Percentiles rank a stretch among this genome's conserved stretches.
Conservation (phyloP, 2,113 vertebrate species). For the Xiphophorus hellerii region DNA sequence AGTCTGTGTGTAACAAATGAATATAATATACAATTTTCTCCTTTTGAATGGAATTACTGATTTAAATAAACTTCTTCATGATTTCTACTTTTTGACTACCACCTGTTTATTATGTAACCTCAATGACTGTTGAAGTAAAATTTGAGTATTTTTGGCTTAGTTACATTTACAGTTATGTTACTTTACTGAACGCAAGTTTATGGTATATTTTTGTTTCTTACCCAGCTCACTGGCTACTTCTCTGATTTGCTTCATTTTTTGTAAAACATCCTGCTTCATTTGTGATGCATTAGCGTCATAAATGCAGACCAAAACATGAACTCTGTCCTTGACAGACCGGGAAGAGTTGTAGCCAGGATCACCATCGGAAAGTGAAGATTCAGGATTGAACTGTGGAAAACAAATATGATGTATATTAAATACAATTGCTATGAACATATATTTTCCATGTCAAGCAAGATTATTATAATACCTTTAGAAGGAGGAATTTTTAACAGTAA, state of each 20-base stretch:
- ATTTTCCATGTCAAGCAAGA: neutral
- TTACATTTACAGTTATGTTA: too few relatives aligned
- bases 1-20: too few relatives aligned
- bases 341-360: neutral
- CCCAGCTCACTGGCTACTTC: constrained; percentile 29
- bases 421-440: too few relatives aligned
- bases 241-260: constrained; percentile 36
- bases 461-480: neutral
- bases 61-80: too few relatives aligned
- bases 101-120: too few relatives aligned
- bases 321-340: constrained; percentile 15
- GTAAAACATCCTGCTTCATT: neutral
- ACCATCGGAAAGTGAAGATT: neutral
- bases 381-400: constrained; percentile 33
- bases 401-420: neutral
- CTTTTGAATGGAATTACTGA: too few relatives aligned
- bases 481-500: neutral
- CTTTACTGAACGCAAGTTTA: too few relatives aligned
- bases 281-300: neutral
- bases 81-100: too few relatives aligned
- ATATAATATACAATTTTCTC: too few relatives aligned
- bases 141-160: too few relatives aligned
- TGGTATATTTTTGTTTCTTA: constrained; percentile 6
- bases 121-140: too few relatives aligned
- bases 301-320: constrained; percentile 43